Conservation (phyloP, 2,113 vertebrate genomes). For the Gymnocephalus cernua region DNA sequence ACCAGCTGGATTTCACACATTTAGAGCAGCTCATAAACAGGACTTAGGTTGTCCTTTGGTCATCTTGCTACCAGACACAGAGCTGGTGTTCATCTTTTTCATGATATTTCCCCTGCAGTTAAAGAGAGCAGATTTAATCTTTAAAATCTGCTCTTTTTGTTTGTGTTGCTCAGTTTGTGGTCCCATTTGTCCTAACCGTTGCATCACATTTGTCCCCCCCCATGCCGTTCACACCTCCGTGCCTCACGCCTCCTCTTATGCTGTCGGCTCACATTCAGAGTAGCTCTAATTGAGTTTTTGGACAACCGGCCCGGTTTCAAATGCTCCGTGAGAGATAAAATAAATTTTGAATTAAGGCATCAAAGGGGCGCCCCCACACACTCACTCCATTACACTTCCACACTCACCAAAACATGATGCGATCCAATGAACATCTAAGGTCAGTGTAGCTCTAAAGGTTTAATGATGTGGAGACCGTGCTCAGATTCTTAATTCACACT, state of each 20-base stretch:
- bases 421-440: constrained; percentile 71
- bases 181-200: constrained; percentile 45
- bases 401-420: constrained; percentile 51
- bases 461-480: constrained; percentile 59
- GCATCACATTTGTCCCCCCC: constrained; percentile 17
- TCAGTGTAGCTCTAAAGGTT: constrained; percentile 66
- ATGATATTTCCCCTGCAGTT: background rate
- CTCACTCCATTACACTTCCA: constrained; percentile 34
- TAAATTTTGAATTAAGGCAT: constrained; percentile 66
- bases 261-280: constrained; percentile 54
- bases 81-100: background rate
- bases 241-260: constrained; percentile 67
- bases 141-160: constrained; percentile 28
- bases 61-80: constrained; percentile 17
- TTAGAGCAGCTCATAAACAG: constrained; percentile 4
- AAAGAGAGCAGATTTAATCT: constrained; percentile 9
- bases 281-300: constrained; percentile 69
- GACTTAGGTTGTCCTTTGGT: constrained; percentile 23
- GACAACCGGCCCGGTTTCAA: constrained; percentile 55
- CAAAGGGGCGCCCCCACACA: constrained; percentile 48
- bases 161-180: constrained; percentile 40
- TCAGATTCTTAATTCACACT: constrained; percentile 61
- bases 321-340: constrained; percentile 74
- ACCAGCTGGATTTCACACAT: constrained; percentile 37
- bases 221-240: constrained; percentile 50